A percentile compares a stretch with the other conserved stretches of the same genome.
phyloP scores from a whole-genome alignment of 2,113 vertebrate genomes.

The Barnardius zonarius region DNA sequence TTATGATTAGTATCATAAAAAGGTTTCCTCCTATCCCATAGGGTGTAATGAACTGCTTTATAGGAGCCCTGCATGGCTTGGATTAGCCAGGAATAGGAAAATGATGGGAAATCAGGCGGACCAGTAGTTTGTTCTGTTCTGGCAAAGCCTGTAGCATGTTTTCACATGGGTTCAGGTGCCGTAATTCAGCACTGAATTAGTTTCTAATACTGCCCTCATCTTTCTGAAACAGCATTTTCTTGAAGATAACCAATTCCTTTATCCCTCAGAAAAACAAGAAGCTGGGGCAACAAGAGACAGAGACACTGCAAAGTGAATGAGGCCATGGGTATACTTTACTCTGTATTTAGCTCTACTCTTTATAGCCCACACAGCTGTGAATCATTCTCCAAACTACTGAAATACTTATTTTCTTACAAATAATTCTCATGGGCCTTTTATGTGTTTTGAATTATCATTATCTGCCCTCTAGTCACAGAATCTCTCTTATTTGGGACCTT shows the following conservation, averaged over 20 bases:
- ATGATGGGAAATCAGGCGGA: not conserved
- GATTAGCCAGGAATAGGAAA: not conserved
- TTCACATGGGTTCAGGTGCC: not conserved
- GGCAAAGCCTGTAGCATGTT: not conserved
- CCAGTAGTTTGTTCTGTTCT: not conserved
- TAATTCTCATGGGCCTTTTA: not conserved
- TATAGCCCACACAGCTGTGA: not conserved
- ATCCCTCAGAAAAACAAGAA: not conserved
- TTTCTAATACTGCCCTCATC: not conserved
- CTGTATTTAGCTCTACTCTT: not conserved
- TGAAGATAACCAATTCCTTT: not conserved
- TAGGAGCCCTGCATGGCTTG: not conserved
- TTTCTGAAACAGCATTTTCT: not conserved
- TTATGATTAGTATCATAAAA: not conserved
- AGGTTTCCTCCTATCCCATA: not conserved
- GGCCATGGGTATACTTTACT: not conserved
- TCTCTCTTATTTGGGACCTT: not conserved
- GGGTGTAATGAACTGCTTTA: not conserved
- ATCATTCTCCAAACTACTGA: not conserved
- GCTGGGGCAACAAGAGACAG: not conserved
- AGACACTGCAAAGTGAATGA: not conserved
- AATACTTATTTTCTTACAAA: not conserved
- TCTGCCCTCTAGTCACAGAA: not conserved
- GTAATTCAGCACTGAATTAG: not conserved
- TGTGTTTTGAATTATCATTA: not conserved